phyloP scores from a whole-genome alignment of 2,113 vertebrate genomes.

The Hemiprocne comata region DNA sequence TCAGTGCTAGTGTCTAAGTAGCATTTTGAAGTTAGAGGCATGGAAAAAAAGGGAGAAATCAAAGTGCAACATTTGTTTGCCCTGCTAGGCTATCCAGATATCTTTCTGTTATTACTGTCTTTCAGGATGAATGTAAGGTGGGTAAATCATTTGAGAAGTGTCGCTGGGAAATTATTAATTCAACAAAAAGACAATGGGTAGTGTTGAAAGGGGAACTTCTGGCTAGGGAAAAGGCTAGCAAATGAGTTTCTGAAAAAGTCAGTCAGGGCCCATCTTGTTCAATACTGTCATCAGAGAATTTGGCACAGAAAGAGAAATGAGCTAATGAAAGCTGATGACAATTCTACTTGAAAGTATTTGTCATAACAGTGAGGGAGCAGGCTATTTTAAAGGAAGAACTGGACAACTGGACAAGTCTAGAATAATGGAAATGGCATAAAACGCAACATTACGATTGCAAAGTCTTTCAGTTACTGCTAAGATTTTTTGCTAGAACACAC shows the following conservation, averaged over 20 bases:
- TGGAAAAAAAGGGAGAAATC: background rate
- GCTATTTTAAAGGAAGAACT: background rate
- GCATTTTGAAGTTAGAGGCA: background rate
- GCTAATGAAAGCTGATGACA: background rate
- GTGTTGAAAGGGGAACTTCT: background rate
- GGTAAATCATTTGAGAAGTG: background rate
- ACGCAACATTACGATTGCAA: background rate
- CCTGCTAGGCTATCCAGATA: background rate
- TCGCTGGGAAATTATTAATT: background rate
- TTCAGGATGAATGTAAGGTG: background rate
- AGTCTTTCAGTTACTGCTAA: background rate
- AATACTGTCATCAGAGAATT: background rate
- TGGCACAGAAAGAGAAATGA: background rate
- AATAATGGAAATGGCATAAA: background rate
- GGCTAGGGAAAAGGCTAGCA: background rate
- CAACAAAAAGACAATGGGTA: background rate
- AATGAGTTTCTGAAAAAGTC: background rate
- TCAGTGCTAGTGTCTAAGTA: background rate
- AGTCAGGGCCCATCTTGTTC: background rate
- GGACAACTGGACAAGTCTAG: background rate
- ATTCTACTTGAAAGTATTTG: background rate
- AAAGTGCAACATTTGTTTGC: background rate
- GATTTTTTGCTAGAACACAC: background rate
- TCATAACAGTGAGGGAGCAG: background rate
- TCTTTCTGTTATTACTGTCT: background rate